These are phyloP conservation scores for Candidula unifasciata DNA, from an alignment of 2,888 invertebrate species.

Conservation along the genomic window DNA sequence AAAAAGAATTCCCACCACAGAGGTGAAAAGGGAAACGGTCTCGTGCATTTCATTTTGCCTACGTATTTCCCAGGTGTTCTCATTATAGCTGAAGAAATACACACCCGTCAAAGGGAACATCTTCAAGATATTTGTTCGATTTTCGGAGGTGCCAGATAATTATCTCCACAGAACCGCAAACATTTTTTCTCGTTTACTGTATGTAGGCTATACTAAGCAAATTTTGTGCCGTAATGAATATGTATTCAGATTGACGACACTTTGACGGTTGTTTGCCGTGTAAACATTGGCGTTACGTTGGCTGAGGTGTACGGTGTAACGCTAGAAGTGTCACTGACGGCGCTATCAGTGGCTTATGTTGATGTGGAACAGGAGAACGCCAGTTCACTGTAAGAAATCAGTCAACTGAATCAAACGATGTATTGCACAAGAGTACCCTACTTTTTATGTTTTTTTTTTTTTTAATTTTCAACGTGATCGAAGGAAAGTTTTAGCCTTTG, in stretches of 20 bases:
- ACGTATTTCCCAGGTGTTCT: conserved; percentile 11
- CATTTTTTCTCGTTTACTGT: neutral
- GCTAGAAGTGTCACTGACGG: too few relatives aligned
- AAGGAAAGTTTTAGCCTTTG: too few relatives aligned
- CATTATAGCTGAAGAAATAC: neutral
- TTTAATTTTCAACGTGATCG: too few relatives aligned
- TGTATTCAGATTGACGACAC: neutral
- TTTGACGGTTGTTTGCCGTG: neutral
- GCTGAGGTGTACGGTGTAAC: too few relatives aligned
- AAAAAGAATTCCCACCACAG: neutral
- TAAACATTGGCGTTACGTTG: neutral
- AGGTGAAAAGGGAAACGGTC: neutral
- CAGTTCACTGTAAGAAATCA: too few relatives aligned
- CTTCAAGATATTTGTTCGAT: neutral
- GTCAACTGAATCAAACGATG: too few relatives aligned
- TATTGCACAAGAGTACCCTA: too few relatives aligned
- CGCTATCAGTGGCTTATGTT: too few relatives aligned
- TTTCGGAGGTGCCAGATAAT: neutral
- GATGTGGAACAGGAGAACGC: too few relatives aligned
- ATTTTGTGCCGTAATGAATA: neutral
- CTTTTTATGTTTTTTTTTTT: too few relatives aligned
- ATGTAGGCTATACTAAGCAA: neutral
- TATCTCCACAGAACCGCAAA: neutral
- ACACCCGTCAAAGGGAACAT: neutral
- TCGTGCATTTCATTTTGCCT: neutral